Percentiles rank a stretch among this genome's conserved stretches.
Conservation (phyloP, 2,113 vertebrate species). For the Xiphophorus maculatus region DNA sequence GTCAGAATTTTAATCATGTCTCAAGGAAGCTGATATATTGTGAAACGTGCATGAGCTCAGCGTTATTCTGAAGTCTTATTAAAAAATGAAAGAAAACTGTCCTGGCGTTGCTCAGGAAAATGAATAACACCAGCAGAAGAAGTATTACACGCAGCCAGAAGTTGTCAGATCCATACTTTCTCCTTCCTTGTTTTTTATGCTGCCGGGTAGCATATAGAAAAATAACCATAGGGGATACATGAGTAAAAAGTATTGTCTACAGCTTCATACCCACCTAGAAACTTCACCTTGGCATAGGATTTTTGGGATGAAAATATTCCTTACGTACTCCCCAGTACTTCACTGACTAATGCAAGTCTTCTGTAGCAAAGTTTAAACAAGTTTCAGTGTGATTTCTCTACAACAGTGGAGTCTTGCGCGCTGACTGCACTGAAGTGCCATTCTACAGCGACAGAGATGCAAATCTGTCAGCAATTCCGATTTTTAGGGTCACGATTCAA, state of each 20-base stretch:
- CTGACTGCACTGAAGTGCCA: too few species aligned
- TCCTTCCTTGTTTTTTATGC: not conserved
- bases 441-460: too few species aligned
- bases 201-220: constrained; percentile 8
- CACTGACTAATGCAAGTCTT: too few species aligned
- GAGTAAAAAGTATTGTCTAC: not conserved
- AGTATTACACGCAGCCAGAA: not conserved
- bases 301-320: too few species aligned
- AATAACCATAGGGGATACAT: not conserved
- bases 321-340: too few species aligned
- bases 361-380: too few species aligned
- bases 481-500: too few species aligned
- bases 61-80: not conserved
- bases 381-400: too few species aligned
- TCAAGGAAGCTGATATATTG: not conserved
- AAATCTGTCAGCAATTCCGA: too few species aligned
- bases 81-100: not conserved
- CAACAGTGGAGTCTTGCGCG: too few species aligned
- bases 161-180: not conserved
- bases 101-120: not conserved
- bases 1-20: not conserved
- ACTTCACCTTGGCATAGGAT: too few species aligned
- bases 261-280: not conserved
- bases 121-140: not conserved
- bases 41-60: not conserved